Evolutionary conservation across 2,797 vertebrate species (phyloP).

Genomic region (Crocodylus rhombifer): DNA sequence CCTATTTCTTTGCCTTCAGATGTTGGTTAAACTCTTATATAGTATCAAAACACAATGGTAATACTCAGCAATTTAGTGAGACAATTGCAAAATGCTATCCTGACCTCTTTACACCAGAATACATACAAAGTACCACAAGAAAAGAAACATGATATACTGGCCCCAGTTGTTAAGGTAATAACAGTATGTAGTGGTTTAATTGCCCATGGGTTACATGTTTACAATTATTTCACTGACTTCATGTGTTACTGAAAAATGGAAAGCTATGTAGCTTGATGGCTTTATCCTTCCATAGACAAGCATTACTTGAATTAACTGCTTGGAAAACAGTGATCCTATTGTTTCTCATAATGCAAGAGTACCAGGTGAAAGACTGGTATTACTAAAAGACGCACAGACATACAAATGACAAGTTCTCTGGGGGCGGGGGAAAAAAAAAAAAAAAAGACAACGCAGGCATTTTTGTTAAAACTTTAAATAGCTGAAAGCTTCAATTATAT

Average conservation of each 20-base stretch:
- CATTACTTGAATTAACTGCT: too few relatives aligned
- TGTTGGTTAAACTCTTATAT: not conserved
- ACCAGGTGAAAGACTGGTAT: too few relatives aligned
- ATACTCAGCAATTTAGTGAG: not conserved
- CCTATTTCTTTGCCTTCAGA: not conserved
- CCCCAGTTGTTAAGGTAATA: not conserved
- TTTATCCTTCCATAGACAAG: too few relatives aligned
- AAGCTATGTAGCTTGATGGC: not conserved
- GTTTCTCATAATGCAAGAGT: too few relatives aligned
- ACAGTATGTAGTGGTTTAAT: not conserved
- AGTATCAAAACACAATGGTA: not conserved
- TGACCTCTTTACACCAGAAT: not conserved
- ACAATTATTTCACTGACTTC: not conserved
- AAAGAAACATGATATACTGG: not conserved
- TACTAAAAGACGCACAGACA: too few relatives aligned
- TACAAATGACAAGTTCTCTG: not conserved
- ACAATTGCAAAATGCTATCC: fast-evolving
- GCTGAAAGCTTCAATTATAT: not conserved
- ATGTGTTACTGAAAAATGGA: not conserved
- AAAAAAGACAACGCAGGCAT: not conserved
- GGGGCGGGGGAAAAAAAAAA: not conserved
- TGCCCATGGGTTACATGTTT: not conserved
- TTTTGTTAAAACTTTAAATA: not conserved
- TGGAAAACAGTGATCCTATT: too few relatives aligned
- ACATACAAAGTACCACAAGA: not conserved